Evolutionary conservation across 1,140 invertebrate genomes (phyloP).

Genomic region (Copidosoma floridanum): DNA sequence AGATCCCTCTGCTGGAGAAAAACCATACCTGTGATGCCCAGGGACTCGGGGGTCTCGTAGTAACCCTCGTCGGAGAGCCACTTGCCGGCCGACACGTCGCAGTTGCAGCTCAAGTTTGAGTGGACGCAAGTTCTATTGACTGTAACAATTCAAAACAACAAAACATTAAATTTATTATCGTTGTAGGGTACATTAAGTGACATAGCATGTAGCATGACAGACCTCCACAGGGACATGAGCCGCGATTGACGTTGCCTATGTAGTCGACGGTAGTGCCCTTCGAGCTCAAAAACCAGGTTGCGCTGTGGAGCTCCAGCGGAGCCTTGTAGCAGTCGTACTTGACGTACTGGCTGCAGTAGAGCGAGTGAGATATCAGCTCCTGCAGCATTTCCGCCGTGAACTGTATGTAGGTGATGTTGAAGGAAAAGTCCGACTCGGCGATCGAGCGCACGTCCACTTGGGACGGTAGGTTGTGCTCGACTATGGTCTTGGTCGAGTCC

Average conservation of each 20-base stretch:
- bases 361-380: constrained; percentile 82
- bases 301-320: constrained; percentile 80
- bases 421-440: constrained; percentile 74
- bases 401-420: constrained; percentile 83
- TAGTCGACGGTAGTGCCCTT: constrained; percentile 78
- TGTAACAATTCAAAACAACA: too few species aligned
- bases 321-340: constrained; percentile 90
- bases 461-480: constrained; percentile 88
- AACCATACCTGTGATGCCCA: constrained; percentile 87
- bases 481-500: constrained; percentile 84
- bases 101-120: constrained; percentile 81
- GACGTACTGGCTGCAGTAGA: constrained; percentile 86
- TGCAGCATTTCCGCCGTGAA: constrained; percentile 88
- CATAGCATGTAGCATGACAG: constrained; percentile 22
- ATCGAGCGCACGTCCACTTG: constrained; percentile 82
- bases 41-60: constrained; percentile 72
- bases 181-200: too few species aligned
- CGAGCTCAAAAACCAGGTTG: constrained; percentile 87
- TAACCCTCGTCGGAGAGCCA: constrained; percentile 87
- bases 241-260: constrained; percentile 76
- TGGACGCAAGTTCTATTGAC: constrained; percentile 78
- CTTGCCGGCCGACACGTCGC: constrained; percentile 77
- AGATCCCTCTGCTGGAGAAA: constrained; percentile 84
- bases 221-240: constrained; percentile 69
- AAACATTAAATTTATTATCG: too few species aligned